A percentile compares a stretch with the other conserved stretches of the same genome.
Conservation (phyloP, 2,113 vertebrate genomes). For the Lipophrys pholis region DNA sequence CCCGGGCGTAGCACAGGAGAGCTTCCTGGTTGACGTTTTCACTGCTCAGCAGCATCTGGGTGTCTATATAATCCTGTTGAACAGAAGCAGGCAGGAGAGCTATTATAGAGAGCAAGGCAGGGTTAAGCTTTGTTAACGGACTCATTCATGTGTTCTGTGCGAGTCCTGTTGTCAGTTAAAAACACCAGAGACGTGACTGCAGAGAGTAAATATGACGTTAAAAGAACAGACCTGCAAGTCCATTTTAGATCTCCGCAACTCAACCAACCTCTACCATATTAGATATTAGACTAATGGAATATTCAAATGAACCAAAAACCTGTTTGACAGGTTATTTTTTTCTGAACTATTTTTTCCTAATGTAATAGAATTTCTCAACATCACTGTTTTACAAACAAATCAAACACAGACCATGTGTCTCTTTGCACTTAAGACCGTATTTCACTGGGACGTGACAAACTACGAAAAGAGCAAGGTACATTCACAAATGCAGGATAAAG, state of each 20-base stretch:
- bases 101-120: no score
- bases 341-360: not conserved
- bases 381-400: no score
- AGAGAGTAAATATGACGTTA: not conserved
- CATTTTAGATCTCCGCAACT: not conserved
- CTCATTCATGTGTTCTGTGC: not conserved
- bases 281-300: not conserved
- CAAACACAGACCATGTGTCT: no score
- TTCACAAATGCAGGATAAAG: no score
- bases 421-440: no score
- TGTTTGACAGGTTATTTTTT: not conserved
- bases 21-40: conserved; percentile 95
- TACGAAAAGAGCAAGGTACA: no score
- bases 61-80: conserved; percentile 90
- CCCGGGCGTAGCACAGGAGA: conserved; percentile 92
- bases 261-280: not conserved
- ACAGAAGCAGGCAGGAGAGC: conserved; percentile 27
- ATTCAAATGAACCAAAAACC: not conserved
- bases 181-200: no score
- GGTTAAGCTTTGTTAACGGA: not conserved
- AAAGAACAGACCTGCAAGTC: not conserved
- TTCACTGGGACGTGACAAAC: no score
- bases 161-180: not conserved
- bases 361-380: no score
- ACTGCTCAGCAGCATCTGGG: conserved; percentile 88